Conservation (phyloP, 2,797 vertebrate genomes). For the Antrozous pallidus region DNA sequence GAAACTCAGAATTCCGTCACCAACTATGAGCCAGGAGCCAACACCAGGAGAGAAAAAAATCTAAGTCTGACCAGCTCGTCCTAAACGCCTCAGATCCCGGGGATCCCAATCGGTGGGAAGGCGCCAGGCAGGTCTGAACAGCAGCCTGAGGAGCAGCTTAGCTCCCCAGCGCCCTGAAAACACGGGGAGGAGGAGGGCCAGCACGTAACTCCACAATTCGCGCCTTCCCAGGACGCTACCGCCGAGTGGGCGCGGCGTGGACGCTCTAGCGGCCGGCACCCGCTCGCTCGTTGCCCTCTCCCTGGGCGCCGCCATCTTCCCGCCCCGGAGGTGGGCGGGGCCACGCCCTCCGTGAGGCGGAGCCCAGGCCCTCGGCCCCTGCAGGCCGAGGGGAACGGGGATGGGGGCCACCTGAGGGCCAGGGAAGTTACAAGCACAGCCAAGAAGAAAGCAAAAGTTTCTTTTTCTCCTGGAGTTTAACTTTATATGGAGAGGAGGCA, state of each 20-base stretch:
- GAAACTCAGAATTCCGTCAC: neutral
- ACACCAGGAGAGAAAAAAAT: neutral
- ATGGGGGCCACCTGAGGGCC: accelerated
- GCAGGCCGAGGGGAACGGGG: accelerated
- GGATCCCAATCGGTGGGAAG: neutral
- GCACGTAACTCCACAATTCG: neutral
- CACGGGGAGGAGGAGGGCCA: neutral
- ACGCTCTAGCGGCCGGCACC: constrained; percentile 11
- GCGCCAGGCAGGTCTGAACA: neutral
- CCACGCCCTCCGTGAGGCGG: neutral
- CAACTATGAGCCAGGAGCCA: neutral
- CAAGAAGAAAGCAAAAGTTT: neutral
- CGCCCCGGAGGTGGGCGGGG: neutral
- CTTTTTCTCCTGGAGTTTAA: neutral
- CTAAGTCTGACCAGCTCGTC: neutral
- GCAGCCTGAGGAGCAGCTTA: neutral
- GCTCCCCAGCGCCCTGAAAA: neutral
- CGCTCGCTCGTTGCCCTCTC: constrained; percentile 51
- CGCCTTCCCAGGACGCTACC: constrained; percentile 53
- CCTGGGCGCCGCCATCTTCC: constrained; percentile 56
- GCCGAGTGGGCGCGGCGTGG: neutral
- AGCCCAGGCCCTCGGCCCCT: accelerated
- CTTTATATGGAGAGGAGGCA: neutral
- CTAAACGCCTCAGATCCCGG: neutral
- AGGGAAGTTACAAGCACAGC: too few relatives aligned